These are phyloP conservation scores for Anastatus disparis DNA, from an alignment of 1,140 invertebrate genomes.

Conservation along the genomic window DNA sequence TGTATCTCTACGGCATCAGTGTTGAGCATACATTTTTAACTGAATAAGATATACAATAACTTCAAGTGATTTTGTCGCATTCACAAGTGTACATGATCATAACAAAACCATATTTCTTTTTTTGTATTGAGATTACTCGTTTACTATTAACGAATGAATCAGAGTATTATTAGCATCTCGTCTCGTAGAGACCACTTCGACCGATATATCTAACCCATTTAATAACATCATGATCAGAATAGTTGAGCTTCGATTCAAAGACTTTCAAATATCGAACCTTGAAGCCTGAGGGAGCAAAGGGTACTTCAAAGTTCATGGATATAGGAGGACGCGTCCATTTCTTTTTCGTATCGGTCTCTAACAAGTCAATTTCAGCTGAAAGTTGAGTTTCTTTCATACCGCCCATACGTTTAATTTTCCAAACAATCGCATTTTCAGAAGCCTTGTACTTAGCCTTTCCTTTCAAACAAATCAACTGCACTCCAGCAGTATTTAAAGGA, in stretches of 20 bases:
- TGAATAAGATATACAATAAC: conserved; percentile 29
- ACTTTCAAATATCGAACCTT: conserved; percentile 99
- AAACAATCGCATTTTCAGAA: conserved; percentile 99
- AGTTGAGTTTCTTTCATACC: conserved; percentile 99
- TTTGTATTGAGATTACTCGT: conserved; percentile 53
- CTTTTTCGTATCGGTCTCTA: conserved; percentile 98
- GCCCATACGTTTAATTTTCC: conserved; percentile 99
- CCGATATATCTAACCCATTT: conserved; percentile 99
- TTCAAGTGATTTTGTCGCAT: conserved; percentile 13
- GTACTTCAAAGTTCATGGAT: conserved; percentile 99
- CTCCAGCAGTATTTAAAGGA: conserved; percentile 97
- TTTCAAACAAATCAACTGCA: conserved; percentile 98
- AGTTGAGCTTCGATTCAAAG: conserved; percentile 99
- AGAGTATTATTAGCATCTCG: conserved; percentile 83
- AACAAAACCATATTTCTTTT: conserved; percentile 40
- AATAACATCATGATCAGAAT: conserved; percentile 99
- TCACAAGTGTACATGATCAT: conserved; percentile 28
- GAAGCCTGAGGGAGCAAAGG: conserved; percentile 97
- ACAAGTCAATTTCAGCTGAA: conserved; percentile 98
- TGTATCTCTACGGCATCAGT: conserved; percentile 33
- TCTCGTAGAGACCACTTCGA: conserved; percentile 98
- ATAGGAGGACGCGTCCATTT: conserved; percentile 99
- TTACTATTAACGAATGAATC: conserved; percentile 47
- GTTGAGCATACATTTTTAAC: conserved; percentile 35
- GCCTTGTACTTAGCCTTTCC: conserved; percentile 99